phyloP scores from a whole-genome alignment of 2,113 vertebrate genomes.

The Morone saxatilis region DNA sequence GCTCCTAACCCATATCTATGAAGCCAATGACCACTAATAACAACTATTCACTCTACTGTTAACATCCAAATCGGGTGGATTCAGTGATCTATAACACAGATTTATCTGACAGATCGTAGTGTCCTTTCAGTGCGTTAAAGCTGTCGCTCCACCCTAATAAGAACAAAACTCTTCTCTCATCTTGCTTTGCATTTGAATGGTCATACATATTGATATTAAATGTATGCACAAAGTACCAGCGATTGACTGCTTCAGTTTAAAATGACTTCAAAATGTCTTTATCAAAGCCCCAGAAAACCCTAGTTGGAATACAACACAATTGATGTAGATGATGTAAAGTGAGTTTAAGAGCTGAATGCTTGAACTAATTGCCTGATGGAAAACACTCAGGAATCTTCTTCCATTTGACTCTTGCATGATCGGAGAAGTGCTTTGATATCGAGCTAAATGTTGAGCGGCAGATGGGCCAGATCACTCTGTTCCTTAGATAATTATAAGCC shows the following conservation, averaged over 20 bases:
- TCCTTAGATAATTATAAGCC: conserved; percentile 69
- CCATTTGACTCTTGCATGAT: neutral
- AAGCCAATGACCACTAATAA: too few species aligned
- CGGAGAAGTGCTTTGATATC: neutral
- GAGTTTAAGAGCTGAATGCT: conserved; percentile 14
- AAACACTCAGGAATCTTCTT: conserved; percentile 8
- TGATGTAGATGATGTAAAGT: conserved; percentile 1
- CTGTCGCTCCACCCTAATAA: neutral
- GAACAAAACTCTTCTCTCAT: neutral
- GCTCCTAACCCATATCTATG: too few species aligned
- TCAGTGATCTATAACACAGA: too few species aligned
- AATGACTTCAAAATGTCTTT: conserved; percentile 8
- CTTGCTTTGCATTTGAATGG: neutral
- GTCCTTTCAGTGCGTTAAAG: neutral
- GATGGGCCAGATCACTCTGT: conserved; percentile 33
- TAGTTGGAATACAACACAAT: neutral
- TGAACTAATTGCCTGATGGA: conserved; percentile 14
- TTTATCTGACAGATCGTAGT: neutral
- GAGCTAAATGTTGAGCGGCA: conserved; percentile 9
- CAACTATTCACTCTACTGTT: too few species aligned
- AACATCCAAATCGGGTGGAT: too few species aligned
- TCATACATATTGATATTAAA: neutral
- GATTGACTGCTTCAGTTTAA: neutral
- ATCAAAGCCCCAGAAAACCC: neutral
- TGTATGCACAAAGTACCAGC: neutral